Evolutionary conservation across 1,140 invertebrate genomes (phyloP).

Genomic region (Macrobrachium rosenbergii): DNA sequence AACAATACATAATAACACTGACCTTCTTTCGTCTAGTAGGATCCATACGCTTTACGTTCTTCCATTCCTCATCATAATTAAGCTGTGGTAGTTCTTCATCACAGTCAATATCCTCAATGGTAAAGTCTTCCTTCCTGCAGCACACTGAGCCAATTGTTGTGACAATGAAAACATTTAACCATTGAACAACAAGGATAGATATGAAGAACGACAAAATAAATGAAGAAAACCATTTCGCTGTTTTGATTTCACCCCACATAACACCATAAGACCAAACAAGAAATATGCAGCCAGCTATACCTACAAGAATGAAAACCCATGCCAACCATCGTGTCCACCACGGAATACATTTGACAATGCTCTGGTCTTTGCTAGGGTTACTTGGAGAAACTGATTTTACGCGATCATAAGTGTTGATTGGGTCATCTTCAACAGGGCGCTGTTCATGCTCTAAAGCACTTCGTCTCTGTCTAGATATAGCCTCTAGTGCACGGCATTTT

Average conservation of each 20-base stretch:
- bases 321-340: slow-evolving; percentile 73
- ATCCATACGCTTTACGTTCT: slow-evolving; percentile 28
- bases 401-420: neutral
- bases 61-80: slow-evolving; percentile 67
- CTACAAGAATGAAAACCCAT: slow-evolving; percentile 71
- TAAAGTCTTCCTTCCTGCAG: slow-evolving; percentile 67
- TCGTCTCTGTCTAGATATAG: neutral
- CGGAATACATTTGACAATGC: slow-evolving; percentile 69
- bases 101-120: slow-evolving; percentile 72
- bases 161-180: slow-evolving; percentile 71
- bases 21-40: slow-evolving; percentile 21
- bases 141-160: slow-evolving; percentile 32
- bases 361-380: slow-evolving; percentile 35
- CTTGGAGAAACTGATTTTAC: slow-evolving; percentile 9
- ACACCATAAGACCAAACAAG: slow-evolving; percentile 75
- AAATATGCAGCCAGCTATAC: slow-evolving; percentile 70
- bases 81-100: slow-evolving; percentile 72
- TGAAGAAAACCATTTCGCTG: slow-evolving; percentile 74
- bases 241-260: slow-evolving; percentile 73
- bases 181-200: slow-evolving; percentile 74
- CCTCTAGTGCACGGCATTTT: slow-evolving; percentile 27
- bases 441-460: neutral
- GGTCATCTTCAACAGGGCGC: slow-evolving; percentile 4
- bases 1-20: neutral
- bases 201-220: slow-evolving; percentile 74